Evolutionary conservation across 2,113 vertebrate genomes (phyloP).

Genomic region (Stomatorhinus ivindoensis): DNA sequence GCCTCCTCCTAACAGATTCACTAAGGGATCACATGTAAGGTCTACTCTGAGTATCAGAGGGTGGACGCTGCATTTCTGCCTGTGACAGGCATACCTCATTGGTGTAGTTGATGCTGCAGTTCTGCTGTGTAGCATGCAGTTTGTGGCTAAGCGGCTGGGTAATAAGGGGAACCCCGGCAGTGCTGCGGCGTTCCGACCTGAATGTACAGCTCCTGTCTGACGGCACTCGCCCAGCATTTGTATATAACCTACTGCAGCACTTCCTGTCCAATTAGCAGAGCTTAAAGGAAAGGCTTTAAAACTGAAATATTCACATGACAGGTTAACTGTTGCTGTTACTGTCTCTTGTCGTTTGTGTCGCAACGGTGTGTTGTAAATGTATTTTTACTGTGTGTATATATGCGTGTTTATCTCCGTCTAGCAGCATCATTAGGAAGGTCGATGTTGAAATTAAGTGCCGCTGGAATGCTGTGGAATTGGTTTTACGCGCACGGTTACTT

Average conservation of each 20-base stretch:
- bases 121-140: neutral
- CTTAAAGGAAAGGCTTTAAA: neutral
- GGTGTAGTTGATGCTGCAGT: neutral
- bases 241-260: neutral
- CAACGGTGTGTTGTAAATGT: neutral
- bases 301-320: neutral
- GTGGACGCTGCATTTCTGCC: neutral
- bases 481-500: neutral
- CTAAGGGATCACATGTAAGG: neutral
- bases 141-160: neutral
- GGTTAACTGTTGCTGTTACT: neutral
- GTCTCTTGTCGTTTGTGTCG: neutral
- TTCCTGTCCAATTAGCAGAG: neutral
- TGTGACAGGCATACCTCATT: neutral
- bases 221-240: neutral
- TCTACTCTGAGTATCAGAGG: neutral
- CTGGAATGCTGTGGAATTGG: neutral
- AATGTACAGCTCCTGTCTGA: neutral
- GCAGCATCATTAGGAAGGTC: neutral
- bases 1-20: neutral
- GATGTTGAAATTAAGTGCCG: neutral
- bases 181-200: neutral
- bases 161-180: neutral
- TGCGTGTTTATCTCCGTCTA: neutral
- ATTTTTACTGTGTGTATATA: too few species aligned